A percentile compares a stretch with the other conserved stretches of the same genome.
Conservation (phyloP, 2,113 vertebrate species). For the Canis aureus region DNA sequence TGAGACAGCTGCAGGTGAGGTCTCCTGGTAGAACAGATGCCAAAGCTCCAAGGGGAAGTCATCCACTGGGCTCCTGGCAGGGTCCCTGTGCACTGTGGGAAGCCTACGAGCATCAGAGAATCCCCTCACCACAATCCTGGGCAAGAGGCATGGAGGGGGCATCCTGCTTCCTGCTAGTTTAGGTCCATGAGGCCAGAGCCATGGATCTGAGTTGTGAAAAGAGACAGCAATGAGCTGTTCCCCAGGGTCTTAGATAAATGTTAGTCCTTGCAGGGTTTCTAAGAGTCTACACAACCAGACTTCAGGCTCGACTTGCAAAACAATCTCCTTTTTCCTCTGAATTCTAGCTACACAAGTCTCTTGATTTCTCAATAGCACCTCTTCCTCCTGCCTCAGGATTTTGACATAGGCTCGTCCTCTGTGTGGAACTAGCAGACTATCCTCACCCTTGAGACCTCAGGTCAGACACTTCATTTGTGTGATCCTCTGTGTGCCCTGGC, state of each 20-base stretch:
- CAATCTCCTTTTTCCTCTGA: background rate
- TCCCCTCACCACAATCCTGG: background rate
- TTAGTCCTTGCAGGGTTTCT: background rate
- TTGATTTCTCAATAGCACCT: background rate
- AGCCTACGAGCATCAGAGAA: background rate
- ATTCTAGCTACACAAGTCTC: background rate
- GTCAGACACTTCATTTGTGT: background rate
- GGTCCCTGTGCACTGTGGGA: background rate
- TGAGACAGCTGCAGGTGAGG: background rate
- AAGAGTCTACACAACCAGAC: background rate
- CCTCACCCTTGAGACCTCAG: background rate
- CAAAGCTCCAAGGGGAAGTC: background rate
- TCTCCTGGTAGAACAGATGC: background rate
- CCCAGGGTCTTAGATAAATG: background rate
- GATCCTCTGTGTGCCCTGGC: background rate
- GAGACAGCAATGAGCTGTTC: background rate
- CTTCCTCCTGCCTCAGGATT: background rate
- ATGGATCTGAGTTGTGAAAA: background rate
- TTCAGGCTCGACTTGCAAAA: background rate
- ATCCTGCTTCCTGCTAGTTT: background rate
- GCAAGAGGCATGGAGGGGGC: background rate
- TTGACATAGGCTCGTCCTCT: background rate
- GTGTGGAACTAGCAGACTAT: background rate
- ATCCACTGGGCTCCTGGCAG: background rate
- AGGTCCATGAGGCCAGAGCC: background rate